Base-by-base conservation (phyloP, 2,888 invertebrate species). In the Charanyca ferruginea region DNA sequence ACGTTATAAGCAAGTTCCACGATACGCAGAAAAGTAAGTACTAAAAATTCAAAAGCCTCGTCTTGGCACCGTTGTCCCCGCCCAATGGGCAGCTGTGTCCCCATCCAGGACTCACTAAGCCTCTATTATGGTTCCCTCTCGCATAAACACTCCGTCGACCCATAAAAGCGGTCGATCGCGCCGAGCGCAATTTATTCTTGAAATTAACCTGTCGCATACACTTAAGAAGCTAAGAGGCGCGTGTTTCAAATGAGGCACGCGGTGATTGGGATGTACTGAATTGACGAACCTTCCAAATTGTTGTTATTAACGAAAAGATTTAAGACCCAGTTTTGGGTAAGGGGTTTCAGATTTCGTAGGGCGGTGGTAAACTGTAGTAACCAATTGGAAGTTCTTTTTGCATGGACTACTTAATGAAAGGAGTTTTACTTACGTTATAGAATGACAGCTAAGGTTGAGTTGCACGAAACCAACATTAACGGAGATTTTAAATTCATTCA, bases 121-220 rank as follows among this genome's bases (percentile, higher is more conserved):
- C 91, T 90, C 88, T 92, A 90, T 93, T 91, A 91, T 83, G 83
- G 86, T 75, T 69, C 80, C 80, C 79, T 86, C 83, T 86, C 84
- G 83, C 87, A 89, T 89, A 89, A 90, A 90, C 88, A 87, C 85
- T 73, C 80, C 85, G 85, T 85, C 86, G 77, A 85, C 83, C 87
- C 89, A 89, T 91, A 91, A 90, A 90, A 89, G 88, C 76, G 81
- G 85, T 79, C 86, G 84, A 86, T 84, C 81, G 85, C 84, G 80
- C 80, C 83, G 83, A 86, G 86, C 89, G 90, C 93, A 93, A 94
- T 93, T 94, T 94, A 93, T 93, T 93, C 90, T 91, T 91, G 89
- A 87, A 94, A 95, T 94, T 93, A 94, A 94, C 93, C 92, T 93
- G 95, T 94, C 93, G 90, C 87, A 86, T 87, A 88, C 89, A 91